phyloP scores from a whole-genome alignment of 2,888 invertebrate species.

The Zygaena filipendulae region DNA sequence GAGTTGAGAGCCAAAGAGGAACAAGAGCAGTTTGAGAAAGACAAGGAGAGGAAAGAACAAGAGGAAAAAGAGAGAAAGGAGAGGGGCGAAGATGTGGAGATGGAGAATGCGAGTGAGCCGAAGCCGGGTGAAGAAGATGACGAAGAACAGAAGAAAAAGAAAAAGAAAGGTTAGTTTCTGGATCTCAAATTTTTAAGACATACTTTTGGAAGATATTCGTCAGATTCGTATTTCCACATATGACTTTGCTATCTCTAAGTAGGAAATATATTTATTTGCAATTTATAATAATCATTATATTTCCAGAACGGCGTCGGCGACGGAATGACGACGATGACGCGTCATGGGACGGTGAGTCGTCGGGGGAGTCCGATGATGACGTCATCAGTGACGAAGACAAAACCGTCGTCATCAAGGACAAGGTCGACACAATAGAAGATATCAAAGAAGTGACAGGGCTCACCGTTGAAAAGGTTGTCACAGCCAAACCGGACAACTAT shows the following conservation, averaged over 20 bases:
- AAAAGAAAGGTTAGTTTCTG: conserved; percentile 19
- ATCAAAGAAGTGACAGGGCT: conserved; percentile 55
- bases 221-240: no score
- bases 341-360: conserved; percentile 67
- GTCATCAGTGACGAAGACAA: conserved; percentile 42
- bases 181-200: no score
- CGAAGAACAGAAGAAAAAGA: conserved; percentile 24
- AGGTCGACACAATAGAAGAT: conserved; percentile 58
- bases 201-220: no score
- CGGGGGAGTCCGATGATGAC: conserved; percentile 64
- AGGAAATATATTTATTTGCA: no score
- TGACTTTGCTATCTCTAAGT: no score
- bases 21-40: conserved; percentile 40
- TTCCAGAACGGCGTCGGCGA: conserved; percentile 31
- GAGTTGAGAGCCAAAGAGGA: conserved; percentile 69
- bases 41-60: conserved; percentile 29
- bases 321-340: conserved; percentile 61
- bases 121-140: conserved; percentile 16
- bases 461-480: conserved; percentile 29
- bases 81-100: conserved; percentile 25
- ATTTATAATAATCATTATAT: no score
- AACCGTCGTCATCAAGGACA: conserved; percentile 62
- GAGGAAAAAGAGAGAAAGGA: conserved; percentile 30
- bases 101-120: conserved; percentile 11
- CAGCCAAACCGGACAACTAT: conserved; percentile 73